Conservation (phyloP, 2,113 vertebrate genomes). For the Microtus richardsoni region DNA sequence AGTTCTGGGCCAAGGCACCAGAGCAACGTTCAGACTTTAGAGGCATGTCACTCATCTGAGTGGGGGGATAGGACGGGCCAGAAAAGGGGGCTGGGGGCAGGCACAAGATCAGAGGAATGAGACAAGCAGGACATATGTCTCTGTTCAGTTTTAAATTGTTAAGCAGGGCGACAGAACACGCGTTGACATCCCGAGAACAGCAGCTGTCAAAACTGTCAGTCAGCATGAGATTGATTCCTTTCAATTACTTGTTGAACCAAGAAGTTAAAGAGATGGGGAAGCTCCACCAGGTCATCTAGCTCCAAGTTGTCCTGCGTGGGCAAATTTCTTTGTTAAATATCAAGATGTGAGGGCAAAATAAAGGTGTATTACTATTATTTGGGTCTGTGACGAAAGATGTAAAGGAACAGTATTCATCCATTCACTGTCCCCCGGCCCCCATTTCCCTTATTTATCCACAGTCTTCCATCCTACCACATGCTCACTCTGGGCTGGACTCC, state of each 20-base stretch:
- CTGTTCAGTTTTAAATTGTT: slow-evolving; percentile 77
- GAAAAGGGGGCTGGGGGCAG: not conserved
- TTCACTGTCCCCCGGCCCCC: not conserved
- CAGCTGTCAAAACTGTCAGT: slow-evolving; percentile 82
- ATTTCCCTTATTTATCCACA: not conserved
- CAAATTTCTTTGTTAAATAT: slow-evolving; percentile 34
- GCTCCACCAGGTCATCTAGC: not conserved
- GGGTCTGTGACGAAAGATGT: not conserved
- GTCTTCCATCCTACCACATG: not conserved
- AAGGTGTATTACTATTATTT: not conserved
- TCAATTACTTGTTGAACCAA: slow-evolving; percentile 75
- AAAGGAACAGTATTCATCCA: not conserved
- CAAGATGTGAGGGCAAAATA: not conserved
- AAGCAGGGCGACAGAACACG: slow-evolving; percentile 72
- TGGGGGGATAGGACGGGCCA: not conserved
- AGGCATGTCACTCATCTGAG: not conserved
- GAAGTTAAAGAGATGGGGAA: slow-evolving; percentile 65
- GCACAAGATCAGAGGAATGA: slow-evolving; percentile 21
- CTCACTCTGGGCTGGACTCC: not conserved
- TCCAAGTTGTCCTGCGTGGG: not conserved
- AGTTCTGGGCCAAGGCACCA: slow-evolving; percentile 38
- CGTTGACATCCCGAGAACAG: slow-evolving; percentile 78
- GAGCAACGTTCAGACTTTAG: slow-evolving; percentile 41
- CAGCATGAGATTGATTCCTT: slow-evolving; percentile 74
- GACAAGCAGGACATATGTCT: slow-evolving; percentile 78